Base-by-base conservation (phyloP, 1,140 invertebrate species). In the Ceratina calcarata region DNA sequence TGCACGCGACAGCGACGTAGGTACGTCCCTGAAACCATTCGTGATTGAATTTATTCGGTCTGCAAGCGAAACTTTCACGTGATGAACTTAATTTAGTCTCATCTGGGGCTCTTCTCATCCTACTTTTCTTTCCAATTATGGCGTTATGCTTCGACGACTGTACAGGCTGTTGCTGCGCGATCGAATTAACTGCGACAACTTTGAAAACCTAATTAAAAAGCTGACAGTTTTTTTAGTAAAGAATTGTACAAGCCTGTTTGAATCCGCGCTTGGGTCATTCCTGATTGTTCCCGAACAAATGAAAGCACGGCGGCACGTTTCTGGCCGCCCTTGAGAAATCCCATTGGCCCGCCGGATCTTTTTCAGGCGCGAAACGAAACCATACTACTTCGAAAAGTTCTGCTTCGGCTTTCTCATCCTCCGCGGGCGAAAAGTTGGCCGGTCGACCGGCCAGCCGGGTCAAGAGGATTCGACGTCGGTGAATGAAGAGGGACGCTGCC, bases 391-490 rank as follows among this genome's bases (percentile, higher is more conserved):
- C 49, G 81, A 65, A 65, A 86, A 85, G 71, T 86, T 82, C 8
- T n/a, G 32, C 4, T 20, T 27, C 51, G 72, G 57, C 53, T 78
- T 69, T 67, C 70, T 73, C 66, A 68, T n/a, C 55, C n/a, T 53
- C 24, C 24, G 53, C 24, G 27, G 32, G 37, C 51, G 77, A 62
- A 78, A 82, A 86, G 82, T 87, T 87, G 61, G 80, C 60, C 69
- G 58, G 71, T 22, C 37, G 61, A 76, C 60, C 69, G 58, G 71
- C 27, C 37, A 53, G 71, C 27, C 79, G 53, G 87, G 87, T 88
- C 86, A 88, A 86, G 82, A 82, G 83, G 80, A 86, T 87, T 78
- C 80, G 68, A 80, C 78, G 66, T 78, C 53, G 80, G 72, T 78
- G 81, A 84, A 82, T 78, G 69, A 65, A 78, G 57, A 37, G 12